Conservation (phyloP, 1,140 invertebrate genomes). For the Atopsyche davidsoni region DNA sequence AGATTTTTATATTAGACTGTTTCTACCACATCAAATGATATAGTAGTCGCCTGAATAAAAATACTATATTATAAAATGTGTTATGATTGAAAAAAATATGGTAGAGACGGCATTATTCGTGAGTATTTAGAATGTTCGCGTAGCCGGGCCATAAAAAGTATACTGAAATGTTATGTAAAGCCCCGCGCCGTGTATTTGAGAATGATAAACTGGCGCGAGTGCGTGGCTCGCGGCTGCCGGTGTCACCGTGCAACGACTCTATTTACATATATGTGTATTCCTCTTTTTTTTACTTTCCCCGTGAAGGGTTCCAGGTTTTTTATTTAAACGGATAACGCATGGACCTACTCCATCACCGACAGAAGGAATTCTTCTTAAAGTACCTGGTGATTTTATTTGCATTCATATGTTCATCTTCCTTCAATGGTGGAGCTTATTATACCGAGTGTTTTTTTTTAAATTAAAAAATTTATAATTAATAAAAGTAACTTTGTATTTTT, state of each 20-base stretch:
- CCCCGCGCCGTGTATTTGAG: conserved; percentile 22
- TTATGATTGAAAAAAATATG: background rate
- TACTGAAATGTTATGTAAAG: conserved; percentile 23
- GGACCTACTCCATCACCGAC: conserved; percentile 24
- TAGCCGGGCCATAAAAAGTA: background rate
- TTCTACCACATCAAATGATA: too few relatives aligned
- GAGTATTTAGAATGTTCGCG: conserved; percentile 1
- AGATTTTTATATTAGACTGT: too few relatives aligned
- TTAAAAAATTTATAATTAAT: too few relatives aligned
- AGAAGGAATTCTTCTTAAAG: conserved; percentile 24
- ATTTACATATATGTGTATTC: conserved; percentile 18
- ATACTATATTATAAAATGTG: too few relatives aligned
- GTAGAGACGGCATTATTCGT: background rate
- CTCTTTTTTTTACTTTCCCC: background rate
- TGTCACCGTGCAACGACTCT: conserved; percentile 24
- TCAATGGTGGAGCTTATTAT: too few relatives aligned
- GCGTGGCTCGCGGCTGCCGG: conserved; percentile 7
- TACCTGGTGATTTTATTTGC: too few relatives aligned
- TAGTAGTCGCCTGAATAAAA: too few relatives aligned
- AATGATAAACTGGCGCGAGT: conserved; percentile 28
- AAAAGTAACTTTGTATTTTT: too few relatives aligned
- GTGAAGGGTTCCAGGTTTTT: conserved; percentile 19
- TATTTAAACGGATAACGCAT: conserved; percentile 26
- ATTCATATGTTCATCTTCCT: too few relatives aligned
- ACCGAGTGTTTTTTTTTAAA: too few relatives aligned